Evolutionary conservation across 2,113 vertebrate species (phyloP).

Genomic region (Myrmecophaga tridactyla): DNA sequence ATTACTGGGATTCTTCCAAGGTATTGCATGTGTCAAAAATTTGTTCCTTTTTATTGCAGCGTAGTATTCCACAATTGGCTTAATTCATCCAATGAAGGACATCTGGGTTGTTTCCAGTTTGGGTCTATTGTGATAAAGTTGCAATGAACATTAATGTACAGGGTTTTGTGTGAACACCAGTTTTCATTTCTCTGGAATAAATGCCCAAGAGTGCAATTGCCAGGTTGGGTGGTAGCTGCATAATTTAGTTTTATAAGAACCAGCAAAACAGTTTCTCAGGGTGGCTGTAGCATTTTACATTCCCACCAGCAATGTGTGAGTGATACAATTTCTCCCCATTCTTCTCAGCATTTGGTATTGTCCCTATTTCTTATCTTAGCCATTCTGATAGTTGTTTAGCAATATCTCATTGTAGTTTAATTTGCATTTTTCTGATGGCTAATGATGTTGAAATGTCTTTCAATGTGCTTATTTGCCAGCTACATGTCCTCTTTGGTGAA

Average conservation of each 20-base stretch:
- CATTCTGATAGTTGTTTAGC: neutral
- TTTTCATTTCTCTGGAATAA: neutral
- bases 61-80: neutral
- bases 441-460: neutral
- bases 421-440: neutral
- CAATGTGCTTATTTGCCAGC: neutral
- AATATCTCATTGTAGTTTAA: neutral
- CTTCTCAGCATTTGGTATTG: neutral
- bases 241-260: neutral
- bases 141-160: neutral
- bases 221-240: neutral
- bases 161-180: neutral
- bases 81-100: neutral
- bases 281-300: neutral
- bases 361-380: neutral
- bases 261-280: neutral
- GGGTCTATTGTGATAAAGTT: neutral
- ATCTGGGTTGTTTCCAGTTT: neutral
- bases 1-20: neutral
- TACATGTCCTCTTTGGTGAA: neutral
- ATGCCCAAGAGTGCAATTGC: neutral
- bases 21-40: neutral
- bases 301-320: neutral
- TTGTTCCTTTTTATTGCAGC: neutral
- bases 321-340: neutral